Base-by-base conservation (phyloP, 1,140 invertebrate species). In the Teleogryllus occipitalis region DNA sequence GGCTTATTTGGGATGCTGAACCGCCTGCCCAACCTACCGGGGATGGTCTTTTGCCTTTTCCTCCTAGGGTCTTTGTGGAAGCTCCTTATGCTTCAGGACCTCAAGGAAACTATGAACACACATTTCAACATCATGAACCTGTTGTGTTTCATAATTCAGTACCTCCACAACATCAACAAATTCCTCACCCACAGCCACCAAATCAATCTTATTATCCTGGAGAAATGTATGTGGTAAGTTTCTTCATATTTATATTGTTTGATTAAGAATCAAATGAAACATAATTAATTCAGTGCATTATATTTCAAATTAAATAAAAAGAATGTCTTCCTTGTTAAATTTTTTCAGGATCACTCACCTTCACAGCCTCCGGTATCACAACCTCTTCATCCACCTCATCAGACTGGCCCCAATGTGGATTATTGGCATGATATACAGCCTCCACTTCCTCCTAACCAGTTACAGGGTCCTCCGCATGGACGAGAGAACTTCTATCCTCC, bases 361-460 rank as follows among this genome's bases (percentile, higher is more conserved):
- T 65, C 54, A 14, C 54, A 65, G 18, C 54, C 54, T 7, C 54
- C 54, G 3, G 10, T 65, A 10, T 65, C 54, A 14, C 54, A 65
- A 18, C 54, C 54, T 18, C 10, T 65, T 65, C 54, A 65, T 65
- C 54, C 54, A 18, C 54, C 54, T 10, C 54, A 65, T 65, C 54
- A 65, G 54, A 7, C 10, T 65, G 54, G 10, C 18, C 54, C 54
- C 18, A 65, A 65, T 65, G 54, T 65, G 21, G 72, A 80, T 18
- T 47, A 76, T 39, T 54, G 76, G 27, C 74, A 46, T 21, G 72
- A 80, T 18, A 77, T 76, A 18, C 76, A 49, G 74, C 79, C 74
- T 12, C 80, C 75, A 18, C 80, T 27, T 27, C 80, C 78, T 39
- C 65, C 78, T 14, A 77, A 39, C 47, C 78, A 81, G n/a, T 49